Evolutionary conservation across 30 jellyfish, hydroid and myxozoan species (phyloP).

Genomic region (Mastigias papua): DNA sequence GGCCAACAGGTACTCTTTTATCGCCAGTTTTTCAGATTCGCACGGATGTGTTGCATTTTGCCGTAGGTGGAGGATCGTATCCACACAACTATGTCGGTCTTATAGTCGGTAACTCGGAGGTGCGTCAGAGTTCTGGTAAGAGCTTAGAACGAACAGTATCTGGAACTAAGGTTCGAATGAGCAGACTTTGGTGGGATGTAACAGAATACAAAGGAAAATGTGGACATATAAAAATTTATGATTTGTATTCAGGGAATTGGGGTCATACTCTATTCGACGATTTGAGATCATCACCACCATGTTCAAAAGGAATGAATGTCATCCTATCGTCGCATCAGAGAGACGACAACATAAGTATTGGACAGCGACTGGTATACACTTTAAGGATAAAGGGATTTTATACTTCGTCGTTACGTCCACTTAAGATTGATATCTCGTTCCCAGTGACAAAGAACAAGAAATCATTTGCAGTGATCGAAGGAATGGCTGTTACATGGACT

Average conservation of each 20-base stretch:
- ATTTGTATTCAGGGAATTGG: slow-evolving; percentile 21
- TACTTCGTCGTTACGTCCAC: slow-evolving; percentile 20
- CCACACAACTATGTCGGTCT: slow-evolving; percentile 51
- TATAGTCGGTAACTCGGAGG: slow-evolving; percentile 22
- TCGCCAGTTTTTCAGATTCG: slow-evolving; percentile 63
- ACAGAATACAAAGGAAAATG: slow-evolving; percentile 33
- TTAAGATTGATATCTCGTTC: background rate
- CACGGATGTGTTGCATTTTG: slow-evolving; percentile 35
- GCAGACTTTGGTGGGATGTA: slow-evolving; percentile 74
- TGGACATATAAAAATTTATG: slow-evolving; percentile 39
- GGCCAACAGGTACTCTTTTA: slow-evolving; percentile 38
- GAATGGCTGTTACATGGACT: background rate
- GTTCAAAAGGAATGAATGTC: slow-evolving; percentile 42
- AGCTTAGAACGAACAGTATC: background rate
- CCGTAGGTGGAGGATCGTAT: slow-evolving; percentile 56
- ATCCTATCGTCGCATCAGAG: background rate
- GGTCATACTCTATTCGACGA: slow-evolving; percentile 45
- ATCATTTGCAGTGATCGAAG: slow-evolving; percentile 22
- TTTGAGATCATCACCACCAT: slow-evolving; percentile 58
- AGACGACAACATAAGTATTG: slow-evolving; percentile 6
- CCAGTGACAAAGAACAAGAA: slow-evolving; percentile 18
- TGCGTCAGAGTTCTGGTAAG: slow-evolving; percentile 4
- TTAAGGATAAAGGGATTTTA: slow-evolving; percentile 29
- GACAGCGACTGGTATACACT: background rate
- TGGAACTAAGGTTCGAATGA: slow-evolving; percentile 6